Evolutionary conservation across 2,113 vertebrate genomes (phyloP), one percentile per base, ranked within the genome.

Genomic region (Rhea americana): DNA sequence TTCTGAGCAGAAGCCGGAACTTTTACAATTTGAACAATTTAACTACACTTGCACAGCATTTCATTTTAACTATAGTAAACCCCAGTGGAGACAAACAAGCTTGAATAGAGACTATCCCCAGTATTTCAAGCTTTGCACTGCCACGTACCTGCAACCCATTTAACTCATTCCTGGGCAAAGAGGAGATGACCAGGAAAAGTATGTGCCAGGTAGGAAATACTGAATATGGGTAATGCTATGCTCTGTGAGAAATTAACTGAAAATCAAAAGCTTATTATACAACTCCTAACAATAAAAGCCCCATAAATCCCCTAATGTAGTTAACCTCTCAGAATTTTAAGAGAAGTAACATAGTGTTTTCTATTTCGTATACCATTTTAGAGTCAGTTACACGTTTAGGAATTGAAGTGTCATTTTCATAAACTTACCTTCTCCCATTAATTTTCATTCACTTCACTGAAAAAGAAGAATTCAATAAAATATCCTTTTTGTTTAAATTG

Each of bases 31-130:
- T 47, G 45, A 47, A 47, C 45, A 47, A 47, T 47, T 47, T 47
- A 47, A 47, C 17, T 47, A 8, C 45, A 47, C 18, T 18, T 47
- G 8, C 5, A 61, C 25, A 70, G 15, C 11, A 24, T 24, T 66
- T 14, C 24, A 39, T 76, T 92, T 82, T 72, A 58, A 58, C 45
- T 47, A 7, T 53, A 85, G 58, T 17, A 72, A 91, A 82, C 8
- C 4, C 18, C 39, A 45, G 28, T 21, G n/a, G 18, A 75, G 28
- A 28, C 28, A 86, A 92, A 72, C 6, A 30, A 0, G 0, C 7
- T 59, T 48, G 37, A 91, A 35, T 12, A 88, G 53, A 63, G 37
- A 72, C 9, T 47, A 59, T 43, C 12, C 22, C 19, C 0, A 0
- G 5, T 39, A 25, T 59, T 70, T 47, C 72, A 50, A 45, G 47